phyloP scores from a whole-genome alignment of 2,113 vertebrate species.

The Centropristis striata region DNA sequence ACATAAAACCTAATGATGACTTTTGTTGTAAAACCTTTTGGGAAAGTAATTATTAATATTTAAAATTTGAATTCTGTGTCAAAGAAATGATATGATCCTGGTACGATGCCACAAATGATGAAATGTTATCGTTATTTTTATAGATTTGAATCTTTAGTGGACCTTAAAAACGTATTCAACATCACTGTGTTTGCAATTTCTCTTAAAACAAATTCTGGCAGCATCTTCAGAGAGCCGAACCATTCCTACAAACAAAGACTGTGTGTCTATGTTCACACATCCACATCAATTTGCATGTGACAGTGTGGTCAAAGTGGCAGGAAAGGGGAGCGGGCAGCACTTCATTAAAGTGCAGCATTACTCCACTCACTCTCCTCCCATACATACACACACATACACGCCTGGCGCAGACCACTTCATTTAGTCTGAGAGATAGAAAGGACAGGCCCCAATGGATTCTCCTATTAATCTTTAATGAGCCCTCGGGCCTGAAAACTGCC shows the following conservation, averaged over 20 bases:
- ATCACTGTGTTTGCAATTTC: conserved; percentile 3
- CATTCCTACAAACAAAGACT: neutral
- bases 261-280: conserved; percentile 7
- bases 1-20: conserved; percentile 2
- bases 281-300: conserved; percentile 33
- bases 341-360: conserved; percentile 78
- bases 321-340: conserved; percentile 61
- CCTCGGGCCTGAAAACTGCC: conserved; percentile 53
- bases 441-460: conserved; percentile 66
- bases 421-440: conserved; percentile 70
- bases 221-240: neutral
- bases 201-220: neutral
- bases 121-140: too few species aligned
- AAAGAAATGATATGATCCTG: neutral
- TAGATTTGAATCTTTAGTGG: neutral
- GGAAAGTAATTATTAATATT: neutral
- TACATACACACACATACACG: conserved; percentile 35
- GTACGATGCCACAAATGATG: neutral
- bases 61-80: neutral
- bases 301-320: conserved; percentile 68
- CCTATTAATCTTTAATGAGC: conserved; percentile 80
- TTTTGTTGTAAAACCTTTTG: neutral
- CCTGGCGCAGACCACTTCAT: conserved; percentile 73
- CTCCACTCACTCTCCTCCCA: conserved; percentile 31
- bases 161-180: neutral